Evolutionary conservation across 35 echinoderm and acorn worm genomes (phyloP).

Genomic region (Amphiura filiformis): DNA sequence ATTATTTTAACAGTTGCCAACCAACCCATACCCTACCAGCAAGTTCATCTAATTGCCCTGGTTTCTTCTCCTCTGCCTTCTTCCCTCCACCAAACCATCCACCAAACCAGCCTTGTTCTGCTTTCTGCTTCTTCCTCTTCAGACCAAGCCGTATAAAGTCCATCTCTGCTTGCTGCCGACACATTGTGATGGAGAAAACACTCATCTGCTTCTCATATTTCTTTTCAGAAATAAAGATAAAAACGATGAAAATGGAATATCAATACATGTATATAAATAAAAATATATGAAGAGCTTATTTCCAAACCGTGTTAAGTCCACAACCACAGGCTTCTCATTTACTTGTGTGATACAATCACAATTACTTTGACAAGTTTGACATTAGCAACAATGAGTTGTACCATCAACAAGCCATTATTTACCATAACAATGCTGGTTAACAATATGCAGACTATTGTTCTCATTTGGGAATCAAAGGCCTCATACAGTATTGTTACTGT

Average conservation of each 20-base stretch:
- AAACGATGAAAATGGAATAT: not conserved
- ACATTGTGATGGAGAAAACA: slow-evolving; percentile 91
- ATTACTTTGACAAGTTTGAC: no score
- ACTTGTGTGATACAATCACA: no score
- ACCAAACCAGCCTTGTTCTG: slow-evolving; percentile 69
- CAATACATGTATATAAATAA: no score
- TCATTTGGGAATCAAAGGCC: no score
- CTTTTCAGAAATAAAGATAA: slow-evolving; percentile 20
- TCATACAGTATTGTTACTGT: no score
- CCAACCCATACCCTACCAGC: slow-evolving; percentile 19
- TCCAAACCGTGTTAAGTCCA: no score
- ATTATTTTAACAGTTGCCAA: not conserved
- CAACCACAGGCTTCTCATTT: no score
- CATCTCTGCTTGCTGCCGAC: slow-evolving; percentile 82
- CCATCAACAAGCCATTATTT: no score
- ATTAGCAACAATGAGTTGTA: no score
- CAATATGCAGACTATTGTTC: no score
- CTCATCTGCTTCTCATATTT: slow-evolving; percentile 63
- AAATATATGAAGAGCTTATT: no score
- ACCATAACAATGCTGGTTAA: no score
- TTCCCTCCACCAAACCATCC: slow-evolving; percentile 88
- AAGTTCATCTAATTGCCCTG: slow-evolving; percentile 48
- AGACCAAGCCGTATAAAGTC: slow-evolving; percentile 71
- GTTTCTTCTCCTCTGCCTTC: slow-evolving; percentile 73
- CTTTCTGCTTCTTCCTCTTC: slow-evolving; percentile 80